phyloP scores from a whole-genome alignment of 2,797 vertebrate genomes.

The Chaenodraco wilsoni region DNA sequence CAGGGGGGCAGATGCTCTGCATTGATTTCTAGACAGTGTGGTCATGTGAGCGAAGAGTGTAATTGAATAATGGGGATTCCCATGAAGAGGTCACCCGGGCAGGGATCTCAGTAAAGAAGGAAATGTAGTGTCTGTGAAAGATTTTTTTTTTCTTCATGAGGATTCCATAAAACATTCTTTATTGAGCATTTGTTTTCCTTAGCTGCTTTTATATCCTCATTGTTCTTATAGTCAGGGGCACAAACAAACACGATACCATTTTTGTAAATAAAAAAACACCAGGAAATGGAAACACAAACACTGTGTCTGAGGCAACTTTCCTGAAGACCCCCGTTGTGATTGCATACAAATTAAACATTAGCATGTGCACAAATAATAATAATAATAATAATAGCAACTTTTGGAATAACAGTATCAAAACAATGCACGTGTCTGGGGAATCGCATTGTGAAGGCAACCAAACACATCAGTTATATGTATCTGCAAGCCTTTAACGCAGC shows the following conservation, averaged over 20 bases:
- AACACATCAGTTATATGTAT: constrained; percentile 1
- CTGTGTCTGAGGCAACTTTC: constrained; percentile 15
- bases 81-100: constrained; percentile 58
- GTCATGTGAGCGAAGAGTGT: constrained; percentile 42
- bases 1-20: constrained; percentile 72
- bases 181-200: background rate
- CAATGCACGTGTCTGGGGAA: constrained; percentile 16
- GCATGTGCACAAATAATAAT: constrained; percentile 6
- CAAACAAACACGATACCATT: constrained; percentile 35
- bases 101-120: constrained; percentile 13
- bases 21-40: constrained; percentile 68
- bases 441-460: background rate
- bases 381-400: constrained; percentile 23
- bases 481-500: background rate
- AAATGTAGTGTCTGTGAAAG: background rate
- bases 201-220: constrained; percentile 21
- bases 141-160: constrained; percentile 4
- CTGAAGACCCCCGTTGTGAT: constrained; percentile 18
- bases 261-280: constrained; percentile 13
- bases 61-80: constrained; percentile 72
- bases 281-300: constrained; percentile 28
- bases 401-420: constrained; percentile 16
- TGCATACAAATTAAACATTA: constrained; percentile 7
- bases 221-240: constrained; percentile 34
- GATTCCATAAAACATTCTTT: background rate